These are phyloP conservation scores for Prosapia bicincta DNA, from an alignment of 2,888 invertebrate genomes.

Conservation along the genomic window DNA sequence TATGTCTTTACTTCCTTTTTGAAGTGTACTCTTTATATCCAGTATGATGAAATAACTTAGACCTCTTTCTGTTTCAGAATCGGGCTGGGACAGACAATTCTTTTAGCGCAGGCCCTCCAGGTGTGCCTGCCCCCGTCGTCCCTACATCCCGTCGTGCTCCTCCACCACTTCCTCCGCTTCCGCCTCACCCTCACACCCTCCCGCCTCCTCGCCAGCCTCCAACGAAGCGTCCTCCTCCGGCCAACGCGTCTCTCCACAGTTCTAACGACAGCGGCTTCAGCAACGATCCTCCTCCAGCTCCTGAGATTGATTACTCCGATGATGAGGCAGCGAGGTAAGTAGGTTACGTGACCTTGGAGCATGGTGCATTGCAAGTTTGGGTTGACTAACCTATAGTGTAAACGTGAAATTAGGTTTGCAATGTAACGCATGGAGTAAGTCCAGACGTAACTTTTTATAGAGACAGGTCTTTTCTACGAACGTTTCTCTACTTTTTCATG, in stretches of 20 bases:
- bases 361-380: no score
- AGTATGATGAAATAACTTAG: no score
- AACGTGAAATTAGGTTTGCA: no score
- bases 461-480: no score
- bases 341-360: no score
- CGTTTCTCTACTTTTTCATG: no score
- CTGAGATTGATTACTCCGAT: constrained; percentile 87
- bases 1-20: no score
- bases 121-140: constrained; percentile 38
- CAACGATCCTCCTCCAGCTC: constrained; percentile 80
- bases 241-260: constrained; percentile 69
- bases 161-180: constrained; percentile 44
- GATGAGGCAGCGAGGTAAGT: constrained; percentile 73
- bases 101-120: constrained; percentile 34
- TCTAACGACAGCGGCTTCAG: constrained; percentile 92
- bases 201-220: constrained; percentile 41
- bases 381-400: no score
- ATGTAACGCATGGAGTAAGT: no score
- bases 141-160: constrained; percentile 42
- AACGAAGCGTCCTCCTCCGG: constrained; percentile 43
- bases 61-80: no score
- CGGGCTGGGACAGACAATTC: constrained; percentile 30
- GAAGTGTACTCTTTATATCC: no score
- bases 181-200: constrained; percentile 32
- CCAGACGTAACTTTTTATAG: no score